Base-by-base conservation (phyloP, 2,797 vertebrate genomes). In the Micrastur ruficollis region DNA sequence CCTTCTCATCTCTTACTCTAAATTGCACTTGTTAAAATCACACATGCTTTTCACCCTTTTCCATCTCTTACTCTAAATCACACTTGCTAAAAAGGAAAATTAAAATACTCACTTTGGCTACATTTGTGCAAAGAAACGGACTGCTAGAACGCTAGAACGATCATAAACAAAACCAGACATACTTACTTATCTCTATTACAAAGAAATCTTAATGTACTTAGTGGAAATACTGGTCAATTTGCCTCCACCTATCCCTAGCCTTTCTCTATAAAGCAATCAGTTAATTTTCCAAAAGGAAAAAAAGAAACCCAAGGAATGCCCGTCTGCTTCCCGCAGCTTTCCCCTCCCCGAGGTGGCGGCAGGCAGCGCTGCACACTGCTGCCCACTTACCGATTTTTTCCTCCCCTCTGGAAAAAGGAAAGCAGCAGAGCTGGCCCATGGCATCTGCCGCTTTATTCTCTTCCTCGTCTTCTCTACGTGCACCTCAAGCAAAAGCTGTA, bases 341-440 rank as follows among this genome's bases (percentile, higher is more conserved):
- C 49, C 68, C 91, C 74, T 81, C 44, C 83, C 90, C 84, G 74
- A 81, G 86, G 93, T 88, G 86, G 86, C 80, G 25, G 80, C 85
- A 71, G 79, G n/a, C 42, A 75, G 74, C 62, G 78, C 81, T 40
- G 71, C 82, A 66, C 78, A 23, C 80, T 26, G 34, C 88, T 80
- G 75, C 36, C 68, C 98, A 99, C 99, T 99, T 98, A 99, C 99
- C 98, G 99, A 99, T 99, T 98, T 99, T 99, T 83, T 99, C 99
- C 96, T 99, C 99, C 9, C 98, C 98, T 96, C 99, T 98, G 87
- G 99, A 98, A 98, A 99, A 99, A 34, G 99, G 99, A 94, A 99
- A 99, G 98, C 99, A 99, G 99, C 99, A 99, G 91, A 99, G 98
- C 98, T 99, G 99, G 97, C 99, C 99, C 99, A 99, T 99, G 98